These are phyloP conservation scores for Hemibagrus wyckioides DNA, from an alignment of 2,113 vertebrate genomes.

Conservation along the genomic window DNA sequence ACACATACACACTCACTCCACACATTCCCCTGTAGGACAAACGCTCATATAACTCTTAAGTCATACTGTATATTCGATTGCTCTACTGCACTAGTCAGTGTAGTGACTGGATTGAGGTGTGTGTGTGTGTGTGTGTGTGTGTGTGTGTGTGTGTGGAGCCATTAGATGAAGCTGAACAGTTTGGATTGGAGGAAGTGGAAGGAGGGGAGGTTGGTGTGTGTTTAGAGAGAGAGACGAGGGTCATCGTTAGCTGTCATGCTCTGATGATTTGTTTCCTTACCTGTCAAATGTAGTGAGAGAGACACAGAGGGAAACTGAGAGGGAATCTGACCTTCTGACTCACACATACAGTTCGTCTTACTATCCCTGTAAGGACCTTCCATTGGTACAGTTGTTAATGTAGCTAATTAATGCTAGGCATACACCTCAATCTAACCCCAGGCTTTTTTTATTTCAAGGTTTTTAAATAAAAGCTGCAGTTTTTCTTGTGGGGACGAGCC, in stretches of 20 bases:
- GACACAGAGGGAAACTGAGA: slow-evolving; percentile 39
- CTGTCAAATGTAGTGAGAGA: slow-evolving; percentile 73
- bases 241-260: slow-evolving; percentile 75
- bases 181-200: slow-evolving; percentile 23
- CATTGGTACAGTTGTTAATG: not conserved
- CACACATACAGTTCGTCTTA: slow-evolving; percentile 16
- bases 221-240: slow-evolving; percentile 65
- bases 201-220: slow-evolving; percentile 30
- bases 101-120: not conserved
- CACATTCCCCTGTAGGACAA: not conserved
- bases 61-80: slow-evolving; percentile 8
- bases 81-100: not conserved
- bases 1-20: slow-evolving; percentile 34
- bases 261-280: slow-evolving; percentile 77
- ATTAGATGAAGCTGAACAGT: slow-evolving; percentile 32
- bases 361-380: not conserved
- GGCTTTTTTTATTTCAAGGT: too few species aligned
- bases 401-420: not conserved
- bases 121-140: not conserved
- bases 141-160: not conserved
- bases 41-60: not conserved
- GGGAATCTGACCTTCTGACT: slow-evolving; percentile 41
- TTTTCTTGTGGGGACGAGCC: not conserved
- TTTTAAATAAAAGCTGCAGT: not conserved
- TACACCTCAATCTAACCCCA: not conserved